Conservation (phyloP, 64 coral and sea anemone genomes). For the Montipora capricornis region DNA sequence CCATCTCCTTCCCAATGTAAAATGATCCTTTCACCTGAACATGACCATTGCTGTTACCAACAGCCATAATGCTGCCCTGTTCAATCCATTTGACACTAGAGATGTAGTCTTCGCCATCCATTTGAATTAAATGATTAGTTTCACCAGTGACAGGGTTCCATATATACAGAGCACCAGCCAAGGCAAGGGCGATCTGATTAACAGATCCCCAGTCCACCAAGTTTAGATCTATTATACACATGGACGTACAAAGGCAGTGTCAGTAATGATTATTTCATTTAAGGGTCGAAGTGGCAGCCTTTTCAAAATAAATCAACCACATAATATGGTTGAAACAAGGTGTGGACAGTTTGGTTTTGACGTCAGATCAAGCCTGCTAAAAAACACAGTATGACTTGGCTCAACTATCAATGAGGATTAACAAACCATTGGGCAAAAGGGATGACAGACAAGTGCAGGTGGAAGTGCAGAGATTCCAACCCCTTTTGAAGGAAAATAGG, state of each 20-base stretch:
- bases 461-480: no score
- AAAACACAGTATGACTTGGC: no score
- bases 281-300: no score
- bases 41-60: conserved; percentile 72
- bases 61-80: conserved; percentile 78
- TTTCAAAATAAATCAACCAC: no score
- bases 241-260: neutral
- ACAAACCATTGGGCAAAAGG: no score
- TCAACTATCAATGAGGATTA: no score
- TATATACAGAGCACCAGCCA: conserved; percentile 76
- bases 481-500: no score
- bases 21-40: conserved; percentile 57
- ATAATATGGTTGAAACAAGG: no score
- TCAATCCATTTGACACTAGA: conserved; percentile 90
- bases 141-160: conserved; percentile 79
- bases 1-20: neutral
- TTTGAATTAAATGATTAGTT: conserved; percentile 79
- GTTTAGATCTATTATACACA: conserved; percentile 78
- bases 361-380: no score
- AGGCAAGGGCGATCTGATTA: conserved; percentile 81
- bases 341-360: no score
- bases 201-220: conserved; percentile 91
- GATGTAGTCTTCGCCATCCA: conserved; percentile 85
- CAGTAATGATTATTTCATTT: no score
- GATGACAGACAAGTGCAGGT: no score